Conservation (phyloP, 2,797 vertebrate species). For the Chaunax sp. region DNA sequence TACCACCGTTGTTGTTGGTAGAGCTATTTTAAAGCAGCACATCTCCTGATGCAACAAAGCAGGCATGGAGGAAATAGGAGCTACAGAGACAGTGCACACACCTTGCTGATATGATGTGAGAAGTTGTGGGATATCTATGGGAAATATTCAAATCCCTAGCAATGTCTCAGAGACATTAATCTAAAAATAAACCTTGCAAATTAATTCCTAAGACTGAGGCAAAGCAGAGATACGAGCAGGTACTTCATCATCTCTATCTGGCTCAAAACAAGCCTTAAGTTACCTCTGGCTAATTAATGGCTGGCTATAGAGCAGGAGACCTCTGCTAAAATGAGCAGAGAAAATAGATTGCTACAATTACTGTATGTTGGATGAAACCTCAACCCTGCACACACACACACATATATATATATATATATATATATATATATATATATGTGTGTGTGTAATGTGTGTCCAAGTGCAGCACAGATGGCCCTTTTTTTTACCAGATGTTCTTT, state of each 20-base stretch:
- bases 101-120: conserved; percentile 51
- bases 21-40: conserved; percentile 38
- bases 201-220: conserved; percentile 47
- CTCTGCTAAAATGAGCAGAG: conserved; percentile 55
- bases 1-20: conserved; percentile 24
- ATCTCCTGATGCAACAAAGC: conserved; percentile 58
- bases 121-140: conserved; percentile 54
- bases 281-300: conserved; percentile 66
- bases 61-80: conserved; percentile 56
- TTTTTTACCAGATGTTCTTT: conserved; percentile 40
- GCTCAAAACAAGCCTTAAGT: conserved; percentile 55
- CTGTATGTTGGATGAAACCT: conserved; percentile 43
- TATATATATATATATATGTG: no score
- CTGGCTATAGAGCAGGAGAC: conserved; percentile 29
- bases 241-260: conserved; percentile 43
- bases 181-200: conserved; percentile 70
- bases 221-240: conserved; percentile 47
- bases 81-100: conserved; percentile 4
- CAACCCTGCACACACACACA: conserved; percentile 21
- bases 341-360: conserved; percentile 53
- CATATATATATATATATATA: no score
- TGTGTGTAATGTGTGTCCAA: background rate
- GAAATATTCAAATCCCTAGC: conserved; percentile 51
- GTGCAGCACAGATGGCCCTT: conserved; percentile 3
- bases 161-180: conserved; percentile 45